These are phyloP conservation scores for Trematomus loennbergii DNA, from an alignment of 2,113 vertebrate genomes.

Conservation along the genomic window DNA sequence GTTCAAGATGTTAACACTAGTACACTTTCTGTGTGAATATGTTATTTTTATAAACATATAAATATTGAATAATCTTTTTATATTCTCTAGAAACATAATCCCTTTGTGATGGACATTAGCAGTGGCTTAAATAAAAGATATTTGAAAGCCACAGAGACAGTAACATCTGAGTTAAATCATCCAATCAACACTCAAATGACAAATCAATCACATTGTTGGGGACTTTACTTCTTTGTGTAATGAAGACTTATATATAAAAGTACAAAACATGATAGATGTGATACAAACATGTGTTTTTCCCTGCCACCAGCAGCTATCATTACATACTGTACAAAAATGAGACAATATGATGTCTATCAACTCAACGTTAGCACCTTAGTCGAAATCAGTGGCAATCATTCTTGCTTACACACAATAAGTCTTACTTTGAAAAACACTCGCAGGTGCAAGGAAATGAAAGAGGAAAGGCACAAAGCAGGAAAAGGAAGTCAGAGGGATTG, in stretches of 20 bases:
- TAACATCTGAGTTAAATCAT: not conserved
- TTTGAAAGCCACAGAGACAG: not conserved
- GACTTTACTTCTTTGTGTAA: conserved; percentile 70
- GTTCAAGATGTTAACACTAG: not conserved
- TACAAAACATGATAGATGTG: conserved; percentile 51
- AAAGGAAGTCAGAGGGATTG: conserved; percentile 60
- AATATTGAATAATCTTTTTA: not conserved
- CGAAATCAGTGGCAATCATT: conserved; percentile 72
- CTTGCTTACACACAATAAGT: conserved; percentile 30
- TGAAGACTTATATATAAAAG: conserved; percentile 58
- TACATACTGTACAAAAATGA: conserved; percentile 57
- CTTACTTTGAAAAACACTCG: conserved; percentile 30
- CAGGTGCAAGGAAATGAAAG: conserved; percentile 74
- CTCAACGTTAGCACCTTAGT: conserved; percentile 71
- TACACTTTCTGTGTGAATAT: not conserved
- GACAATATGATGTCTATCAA: conserved; percentile 59
- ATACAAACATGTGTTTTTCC: conserved; percentile 51
- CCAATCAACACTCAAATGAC: conserved; percentile 41
- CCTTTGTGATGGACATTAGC: conserved; percentile 6
- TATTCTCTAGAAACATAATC: not conserved
- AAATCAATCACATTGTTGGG: conserved; percentile 71
- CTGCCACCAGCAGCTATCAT: conserved; percentile 80
- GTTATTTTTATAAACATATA: not conserved
- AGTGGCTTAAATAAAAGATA: not conserved
- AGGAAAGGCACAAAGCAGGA: conserved; percentile 57